phyloP scores from a whole-genome alignment of 2,888 invertebrate species.

The Parnassius glacialis region DNA sequence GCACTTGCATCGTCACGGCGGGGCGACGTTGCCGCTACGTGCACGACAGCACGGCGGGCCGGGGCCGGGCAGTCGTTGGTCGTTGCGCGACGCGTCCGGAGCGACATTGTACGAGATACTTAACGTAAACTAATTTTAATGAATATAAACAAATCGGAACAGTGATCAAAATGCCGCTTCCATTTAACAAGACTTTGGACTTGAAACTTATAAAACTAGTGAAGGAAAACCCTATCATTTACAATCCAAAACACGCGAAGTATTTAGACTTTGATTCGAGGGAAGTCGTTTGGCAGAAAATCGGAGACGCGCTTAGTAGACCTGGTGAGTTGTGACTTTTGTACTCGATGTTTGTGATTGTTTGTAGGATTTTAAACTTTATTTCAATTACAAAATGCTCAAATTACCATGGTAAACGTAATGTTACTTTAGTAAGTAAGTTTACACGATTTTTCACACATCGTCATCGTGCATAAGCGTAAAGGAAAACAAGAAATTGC shows the following conservation, averaged over 20 bases:
- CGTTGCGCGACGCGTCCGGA: slow-evolving; percentile 29
- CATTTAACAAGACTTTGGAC: slow-evolving; percentile 58
- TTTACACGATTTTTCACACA: too few relatives aligned
- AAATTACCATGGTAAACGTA: too few relatives aligned
- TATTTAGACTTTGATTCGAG: slow-evolving; percentile 58
- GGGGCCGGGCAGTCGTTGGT: slow-evolving; percentile 21
- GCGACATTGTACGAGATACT: slow-evolving; percentile 22
- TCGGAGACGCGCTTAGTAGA: slow-evolving; percentile 57
- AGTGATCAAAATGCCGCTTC: slow-evolving; percentile 52
- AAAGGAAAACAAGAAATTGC: too few relatives aligned
- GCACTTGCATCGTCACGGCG: slow-evolving; percentile 27
- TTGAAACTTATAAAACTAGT: slow-evolving; percentile 56
- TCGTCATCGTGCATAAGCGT: too few relatives aligned
- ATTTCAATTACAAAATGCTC: background rate
- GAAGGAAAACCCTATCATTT: slow-evolving; percentile 56
- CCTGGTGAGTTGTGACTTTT: slow-evolving; percentile 52
- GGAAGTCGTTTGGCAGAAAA: slow-evolving; percentile 69
- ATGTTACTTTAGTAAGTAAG: too few relatives aligned
- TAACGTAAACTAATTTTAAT: background rate
- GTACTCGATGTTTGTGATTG: background rate
- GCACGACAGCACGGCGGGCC: slow-evolving; percentile 29
- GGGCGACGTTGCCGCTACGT: slow-evolving; percentile 51
- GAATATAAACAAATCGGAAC: slow-evolving; percentile 18
- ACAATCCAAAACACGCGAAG: slow-evolving; percentile 58
- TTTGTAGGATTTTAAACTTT: background rate